A percentile compares a stretch with the other conserved stretches of the same genome.
phyloP scores from a whole-genome alignment of 2,797 vertebrate species.

The Sarcophilus harrisii region DNA sequence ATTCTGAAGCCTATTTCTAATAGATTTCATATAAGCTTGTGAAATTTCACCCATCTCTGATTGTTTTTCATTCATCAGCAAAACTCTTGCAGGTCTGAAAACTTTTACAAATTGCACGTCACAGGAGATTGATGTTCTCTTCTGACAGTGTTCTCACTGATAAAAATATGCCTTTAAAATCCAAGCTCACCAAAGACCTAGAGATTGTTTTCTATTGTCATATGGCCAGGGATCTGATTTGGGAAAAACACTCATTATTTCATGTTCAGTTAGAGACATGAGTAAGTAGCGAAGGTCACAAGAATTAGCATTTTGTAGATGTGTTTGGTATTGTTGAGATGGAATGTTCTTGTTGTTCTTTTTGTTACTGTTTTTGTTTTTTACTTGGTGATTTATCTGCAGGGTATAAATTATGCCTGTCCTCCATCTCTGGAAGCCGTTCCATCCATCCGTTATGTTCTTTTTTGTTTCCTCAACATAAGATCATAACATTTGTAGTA shows the following conservation, averaged over 20 bases:
- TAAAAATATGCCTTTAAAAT: conserved; percentile 68
- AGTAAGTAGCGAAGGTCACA: not conserved
- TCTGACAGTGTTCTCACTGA: conserved; percentile 58
- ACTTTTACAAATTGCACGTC: conserved; percentile 63
- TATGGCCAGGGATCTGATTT: conserved; percentile 9
- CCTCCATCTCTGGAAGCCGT: not conserved
- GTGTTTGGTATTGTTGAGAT: not conserved
- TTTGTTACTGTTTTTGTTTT: not conserved
- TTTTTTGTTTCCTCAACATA: not conserved
- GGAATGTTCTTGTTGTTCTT: not conserved
- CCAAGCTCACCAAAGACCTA: conserved; percentile 65
- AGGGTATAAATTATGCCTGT: not conserved
- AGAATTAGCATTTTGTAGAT: not conserved
- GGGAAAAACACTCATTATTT: not conserved
- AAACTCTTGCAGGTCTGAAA: conserved; percentile 69
- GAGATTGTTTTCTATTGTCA: conserved; percentile 33
- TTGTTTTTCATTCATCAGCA: conserved; percentile 69
- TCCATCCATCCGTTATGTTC: not conserved
- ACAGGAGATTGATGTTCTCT: conserved; percentile 67
- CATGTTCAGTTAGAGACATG: not conserved
- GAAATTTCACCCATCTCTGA: conserved; percentile 59
- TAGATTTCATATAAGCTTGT: conserved; percentile 48
- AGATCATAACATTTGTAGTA: not conserved
- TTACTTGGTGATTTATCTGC: not conserved
- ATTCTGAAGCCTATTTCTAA: conserved; percentile 52